Evolutionary conservation across 2,888 invertebrate genomes (phyloP), one percentile per base, ranked within the genome.

Genomic region (Ornithoptera priamus): DNA sequence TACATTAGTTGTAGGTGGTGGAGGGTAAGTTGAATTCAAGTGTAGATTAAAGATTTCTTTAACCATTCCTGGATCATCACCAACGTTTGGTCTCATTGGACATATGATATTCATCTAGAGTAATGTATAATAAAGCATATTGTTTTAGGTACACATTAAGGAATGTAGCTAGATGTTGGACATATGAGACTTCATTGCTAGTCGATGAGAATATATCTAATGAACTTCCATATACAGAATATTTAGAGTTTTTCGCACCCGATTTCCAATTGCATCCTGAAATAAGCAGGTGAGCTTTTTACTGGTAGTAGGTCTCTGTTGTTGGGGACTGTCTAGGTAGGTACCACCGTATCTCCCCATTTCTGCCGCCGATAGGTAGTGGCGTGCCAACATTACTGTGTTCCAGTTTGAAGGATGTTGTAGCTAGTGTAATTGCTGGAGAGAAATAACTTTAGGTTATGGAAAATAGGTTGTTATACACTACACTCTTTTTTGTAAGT

Each of bases 121-220:
- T 12, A 46, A 46, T 46, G 15, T 15, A 6, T n/a, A 6, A 53
- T n/a, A 53, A 53, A n/a, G 2, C 0, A 4, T 65, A 39, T 30
- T 64, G 36, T 69, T 89, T 93, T 80, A 94, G 96, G 2, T 99
- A 99, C 85, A 99, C 99, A 0, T 92, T 99, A 36, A 93, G 98
- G 42, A 99, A 99, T 86, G 99, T 99, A 0, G 99, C 99, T 0
- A 94, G 99, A 6, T 99, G 99, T 85, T 99, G 99, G 99, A 99
- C 99, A 0, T 99, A 99, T 80, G 99, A 99, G 89, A 99, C 99
- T 0, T 97, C 99, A 0, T 90, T 99, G 0, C 89, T 99, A 2
- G 95, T 99, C 0, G 99, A 99, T 80, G 98, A 99, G 80, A 95
- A 95, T 72, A 98, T 99, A 70, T 97, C 96, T 64, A 98, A 99